phyloP scores from a whole-genome alignment of 2,113 vertebrate species.

The Pao palembangensis region DNA sequence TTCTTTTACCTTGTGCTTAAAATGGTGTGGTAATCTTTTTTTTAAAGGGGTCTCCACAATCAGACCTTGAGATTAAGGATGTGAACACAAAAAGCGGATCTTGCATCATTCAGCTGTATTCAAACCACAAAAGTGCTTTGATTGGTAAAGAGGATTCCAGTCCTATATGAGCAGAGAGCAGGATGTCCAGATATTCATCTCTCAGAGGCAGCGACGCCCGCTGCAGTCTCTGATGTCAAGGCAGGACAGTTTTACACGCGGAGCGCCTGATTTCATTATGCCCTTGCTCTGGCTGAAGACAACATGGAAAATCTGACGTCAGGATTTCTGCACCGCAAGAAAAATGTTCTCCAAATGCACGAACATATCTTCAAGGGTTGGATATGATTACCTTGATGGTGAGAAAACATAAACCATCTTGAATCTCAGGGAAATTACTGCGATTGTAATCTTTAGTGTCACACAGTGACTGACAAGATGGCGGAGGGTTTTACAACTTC shows the following conservation, averaged over 20 bases:
- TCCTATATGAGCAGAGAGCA: constrained; percentile 17
- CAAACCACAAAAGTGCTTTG: constrained; percentile 12
- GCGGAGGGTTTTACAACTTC: too few species aligned
- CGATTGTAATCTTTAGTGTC: not conserved
- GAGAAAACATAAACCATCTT: constrained; percentile 7
- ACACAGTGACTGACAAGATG: too few species aligned
- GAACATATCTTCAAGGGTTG: constrained; percentile 7
- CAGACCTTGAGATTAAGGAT: too few species aligned
- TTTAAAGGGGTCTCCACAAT: too few species aligned
- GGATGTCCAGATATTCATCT: constrained; percentile 33
- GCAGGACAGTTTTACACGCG: constrained; percentile 28
- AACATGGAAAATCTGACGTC: constrained; percentile 14
- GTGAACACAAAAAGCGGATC: not conserved
- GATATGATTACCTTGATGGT: constrained; percentile 34
- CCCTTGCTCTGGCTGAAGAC: constrained; percentile 4
- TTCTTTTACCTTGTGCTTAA: too few species aligned
- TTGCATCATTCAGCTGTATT: constrained; percentile 34
- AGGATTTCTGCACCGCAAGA: constrained; percentile 5
- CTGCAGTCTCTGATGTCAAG: constrained; percentile 39
- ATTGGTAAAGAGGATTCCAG: constrained; percentile 35
- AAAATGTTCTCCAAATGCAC: constrained; percentile 16
- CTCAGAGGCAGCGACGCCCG: constrained; percentile 19
- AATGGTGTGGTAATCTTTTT: too few species aligned
- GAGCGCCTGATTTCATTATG: constrained; percentile 39
- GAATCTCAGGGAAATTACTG: not conserved